Percentiles rank a stretch among this genome's conserved stretches.
phyloP scores from a whole-genome alignment of 2,113 vertebrate species.

The Andinoacara biseriatus region DNA sequence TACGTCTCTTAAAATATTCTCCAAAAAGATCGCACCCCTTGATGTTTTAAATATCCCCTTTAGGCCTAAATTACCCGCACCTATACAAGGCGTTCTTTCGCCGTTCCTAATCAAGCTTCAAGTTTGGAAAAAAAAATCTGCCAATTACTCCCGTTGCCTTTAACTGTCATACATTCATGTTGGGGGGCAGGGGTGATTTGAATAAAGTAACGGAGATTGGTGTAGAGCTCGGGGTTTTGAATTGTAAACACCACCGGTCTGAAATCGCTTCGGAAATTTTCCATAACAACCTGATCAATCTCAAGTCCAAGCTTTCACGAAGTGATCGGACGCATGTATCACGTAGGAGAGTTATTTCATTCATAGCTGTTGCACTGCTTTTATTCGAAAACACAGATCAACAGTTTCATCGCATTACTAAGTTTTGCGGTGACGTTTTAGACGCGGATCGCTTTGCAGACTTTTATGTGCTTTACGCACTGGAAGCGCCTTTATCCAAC shows the following conservation, averaged over 20 bases:
- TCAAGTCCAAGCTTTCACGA: background rate
- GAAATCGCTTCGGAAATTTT: background rate
- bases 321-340: background rate
- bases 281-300: background rate
- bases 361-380: no score
- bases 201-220: constrained; percentile 30
- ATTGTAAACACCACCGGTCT: constrained; percentile 3
- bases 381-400: background rate
- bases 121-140: background rate
- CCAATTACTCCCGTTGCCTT: background rate
- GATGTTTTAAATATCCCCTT: constrained; percentile 55
- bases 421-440: background rate
- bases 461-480: background rate
- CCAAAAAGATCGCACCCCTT: constrained; percentile 48
- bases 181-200: constrained; percentile 20
- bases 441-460: background rate
- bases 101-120: constrained; percentile 5
- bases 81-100: constrained; percentile 10
- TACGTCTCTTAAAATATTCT: constrained; percentile 62
- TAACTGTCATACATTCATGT: background rate
- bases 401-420: background rate
- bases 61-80: constrained; percentile 31
- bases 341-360: background rate
- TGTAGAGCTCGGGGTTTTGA: background rate
- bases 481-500: background rate